Conservation (phyloP, 2,113 vertebrate genomes). For the Cyprinus carpio region DNA sequence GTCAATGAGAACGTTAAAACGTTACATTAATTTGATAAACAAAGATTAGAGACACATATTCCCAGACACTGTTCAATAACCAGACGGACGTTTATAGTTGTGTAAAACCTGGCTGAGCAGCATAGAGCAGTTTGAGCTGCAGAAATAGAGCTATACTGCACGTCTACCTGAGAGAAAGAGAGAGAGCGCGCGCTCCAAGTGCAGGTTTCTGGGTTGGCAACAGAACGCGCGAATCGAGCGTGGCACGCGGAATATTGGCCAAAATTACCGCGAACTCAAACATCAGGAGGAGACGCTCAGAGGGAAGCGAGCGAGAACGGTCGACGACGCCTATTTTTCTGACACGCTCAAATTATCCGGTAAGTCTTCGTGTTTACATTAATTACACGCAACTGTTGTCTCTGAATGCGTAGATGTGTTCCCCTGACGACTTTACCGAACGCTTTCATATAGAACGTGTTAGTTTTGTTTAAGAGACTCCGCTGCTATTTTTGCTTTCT, state of each 20-base stretch:
- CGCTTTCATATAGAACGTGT: not conserved
- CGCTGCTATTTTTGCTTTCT: not conserved
- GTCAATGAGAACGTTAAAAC: not conserved
- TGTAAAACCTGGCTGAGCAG: not conserved
- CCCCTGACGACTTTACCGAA: not conserved
- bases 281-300: constrained; percentile 16
- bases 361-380: constrained; percentile 28
- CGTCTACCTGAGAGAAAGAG: not conserved
- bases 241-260: constrained; percentile 35
- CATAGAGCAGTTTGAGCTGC: constrained; percentile 17
- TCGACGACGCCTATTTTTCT: not conserved
- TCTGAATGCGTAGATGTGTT: not conserved
- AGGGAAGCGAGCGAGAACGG: not conserved
- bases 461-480: not conserved
- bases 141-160: not conserved
- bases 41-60: not conserved
- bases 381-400: not conserved
- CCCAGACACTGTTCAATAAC: not conserved
- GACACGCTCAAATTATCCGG: not conserved
- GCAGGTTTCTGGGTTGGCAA: constrained; percentile 27
- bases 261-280: constrained; percentile 7
- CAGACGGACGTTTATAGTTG: not conserved
- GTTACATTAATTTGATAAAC: not conserved
- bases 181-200: not conserved
- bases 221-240: not conserved